Percentiles rank a stretch among this genome's conserved stretches.
Conservation (phyloP, 2,888 invertebrate genomes). For the Dermolepida albohirtum region DNA sequence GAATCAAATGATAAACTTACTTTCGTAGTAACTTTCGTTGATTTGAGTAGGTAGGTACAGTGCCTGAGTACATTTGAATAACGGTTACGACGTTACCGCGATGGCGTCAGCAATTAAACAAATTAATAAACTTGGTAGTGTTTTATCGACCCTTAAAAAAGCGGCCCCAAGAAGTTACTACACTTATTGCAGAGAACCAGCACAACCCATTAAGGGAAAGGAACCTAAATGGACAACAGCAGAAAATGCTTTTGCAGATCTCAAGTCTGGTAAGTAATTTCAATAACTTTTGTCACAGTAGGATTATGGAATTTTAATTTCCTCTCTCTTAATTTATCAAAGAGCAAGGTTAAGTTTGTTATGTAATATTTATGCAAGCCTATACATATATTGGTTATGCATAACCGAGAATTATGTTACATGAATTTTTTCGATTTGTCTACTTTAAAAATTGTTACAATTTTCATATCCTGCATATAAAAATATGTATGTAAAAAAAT, state of each 20-base stretch:
- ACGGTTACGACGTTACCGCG: slow-evolving; percentile 32
- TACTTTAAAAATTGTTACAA: no score
- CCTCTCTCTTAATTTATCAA: not conserved
- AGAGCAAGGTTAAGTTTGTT: slow-evolving; percentile 23
- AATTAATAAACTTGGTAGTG: slow-evolving; percentile 55
- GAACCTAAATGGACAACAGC: slow-evolving; percentile 79
- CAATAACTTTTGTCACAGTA: not conserved
- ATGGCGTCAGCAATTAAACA: slow-evolving; percentile 58
- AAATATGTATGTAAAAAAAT: no score
- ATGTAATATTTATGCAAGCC: slow-evolving; percentile 13
- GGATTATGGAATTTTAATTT: not conserved
- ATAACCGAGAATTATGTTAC: not conserved
- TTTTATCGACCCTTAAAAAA: slow-evolving; percentile 54
- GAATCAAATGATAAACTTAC: slow-evolving; percentile 28
- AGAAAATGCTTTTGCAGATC: slow-evolving; percentile 81
- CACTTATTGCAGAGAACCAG: slow-evolving; percentile 83
- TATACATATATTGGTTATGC: no score
- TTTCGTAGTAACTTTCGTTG: slow-evolving; percentile 19
- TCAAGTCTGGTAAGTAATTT: slow-evolving; percentile 80
- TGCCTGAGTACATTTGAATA: not conserved
- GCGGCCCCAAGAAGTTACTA: slow-evolving; percentile 72
- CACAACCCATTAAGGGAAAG: slow-evolving; percentile 80
- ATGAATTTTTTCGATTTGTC: not conserved
- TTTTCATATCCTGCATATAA: no score
- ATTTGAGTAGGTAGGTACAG: slow-evolving; percentile 16